phyloP scores from a whole-genome alignment of 1,140 invertebrate genomes.

The Hyphantria cunea region DNA sequence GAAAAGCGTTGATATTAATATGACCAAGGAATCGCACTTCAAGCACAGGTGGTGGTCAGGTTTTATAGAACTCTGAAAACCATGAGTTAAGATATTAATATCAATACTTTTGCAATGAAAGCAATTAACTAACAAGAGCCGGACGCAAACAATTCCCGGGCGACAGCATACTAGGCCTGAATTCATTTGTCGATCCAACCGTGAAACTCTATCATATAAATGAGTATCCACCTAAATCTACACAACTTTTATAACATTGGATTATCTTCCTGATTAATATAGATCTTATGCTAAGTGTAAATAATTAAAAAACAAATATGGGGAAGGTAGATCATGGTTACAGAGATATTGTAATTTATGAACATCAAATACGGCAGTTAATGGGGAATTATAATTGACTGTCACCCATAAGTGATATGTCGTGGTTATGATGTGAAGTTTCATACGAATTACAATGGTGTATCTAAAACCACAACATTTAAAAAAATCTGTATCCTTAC shows the following conservation, averaged over 20 bases:
- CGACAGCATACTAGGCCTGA: conserved; percentile 60
- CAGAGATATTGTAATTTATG: conserved; percentile 41
- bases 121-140: conserved; percentile 23
- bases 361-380: conserved; percentile 46
- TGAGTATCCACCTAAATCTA: conserved; percentile 59
- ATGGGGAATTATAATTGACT: conserved; percentile 63
- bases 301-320: conserved; percentile 58
- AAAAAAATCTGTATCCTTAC: no score
- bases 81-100: neutral
- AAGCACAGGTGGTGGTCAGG: no score
- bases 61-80: no score
- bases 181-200: conserved; percentile 47
- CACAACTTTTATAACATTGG: conserved; percentile 69
- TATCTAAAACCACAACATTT: no score
- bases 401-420: conserved; percentile 73
- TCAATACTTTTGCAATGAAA: conserved; percentile 8
- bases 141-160: conserved; percentile 24
- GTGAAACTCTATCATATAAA: conserved; percentile 30
- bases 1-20: conserved; percentile 1
- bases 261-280: conserved; percentile 58
- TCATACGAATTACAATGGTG: conserved; percentile 13
- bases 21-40: neutral
- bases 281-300: conserved; percentile 61
- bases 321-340: conserved; percentile 53
- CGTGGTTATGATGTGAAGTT: conserved; percentile 42